Conservation (phyloP, 2,797 vertebrate genomes). For the Lepus townsendii region DNA sequence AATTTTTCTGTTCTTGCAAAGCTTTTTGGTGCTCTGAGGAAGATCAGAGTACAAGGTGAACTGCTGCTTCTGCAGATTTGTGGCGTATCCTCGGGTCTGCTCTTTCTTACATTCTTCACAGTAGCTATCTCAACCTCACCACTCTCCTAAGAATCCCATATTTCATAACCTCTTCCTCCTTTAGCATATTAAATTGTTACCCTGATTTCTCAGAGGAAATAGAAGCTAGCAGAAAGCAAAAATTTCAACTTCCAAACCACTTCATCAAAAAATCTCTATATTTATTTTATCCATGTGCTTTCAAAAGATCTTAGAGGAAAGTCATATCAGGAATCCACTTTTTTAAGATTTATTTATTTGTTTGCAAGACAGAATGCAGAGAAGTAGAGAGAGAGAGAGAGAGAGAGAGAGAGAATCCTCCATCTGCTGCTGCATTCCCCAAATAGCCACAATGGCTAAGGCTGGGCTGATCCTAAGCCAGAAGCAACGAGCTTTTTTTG, state of each 20-base stretch:
- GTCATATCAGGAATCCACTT: neutral
- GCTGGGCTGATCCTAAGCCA: too few relatives aligned
- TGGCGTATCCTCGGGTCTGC: neutral
- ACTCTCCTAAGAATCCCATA: neutral
- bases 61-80: neutral
- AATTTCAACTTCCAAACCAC: neutral
- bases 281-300: neutral
- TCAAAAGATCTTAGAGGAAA: neutral
- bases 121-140: neutral
- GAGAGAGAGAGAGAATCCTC: too few relatives aligned
- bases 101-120: neutral
- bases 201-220: conserved; percentile 5
- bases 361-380: too few relatives aligned
- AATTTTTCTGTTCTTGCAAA: neutral
- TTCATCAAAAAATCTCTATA: neutral
- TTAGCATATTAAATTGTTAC: neutral
- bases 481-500: too few relatives aligned
- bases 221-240: neutral
- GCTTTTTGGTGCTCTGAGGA: neutral
- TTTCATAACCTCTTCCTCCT: neutral
- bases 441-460: too few relatives aligned
- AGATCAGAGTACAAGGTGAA: neutral
- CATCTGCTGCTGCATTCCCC: too few relatives aligned
- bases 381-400: too few relatives aligned
- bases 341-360: neutral